Evolutionary conservation across 2,888 invertebrate species (phyloP), one percentile per base, ranked within the genome.

Genomic region (Isotomurus palustris): DNA sequence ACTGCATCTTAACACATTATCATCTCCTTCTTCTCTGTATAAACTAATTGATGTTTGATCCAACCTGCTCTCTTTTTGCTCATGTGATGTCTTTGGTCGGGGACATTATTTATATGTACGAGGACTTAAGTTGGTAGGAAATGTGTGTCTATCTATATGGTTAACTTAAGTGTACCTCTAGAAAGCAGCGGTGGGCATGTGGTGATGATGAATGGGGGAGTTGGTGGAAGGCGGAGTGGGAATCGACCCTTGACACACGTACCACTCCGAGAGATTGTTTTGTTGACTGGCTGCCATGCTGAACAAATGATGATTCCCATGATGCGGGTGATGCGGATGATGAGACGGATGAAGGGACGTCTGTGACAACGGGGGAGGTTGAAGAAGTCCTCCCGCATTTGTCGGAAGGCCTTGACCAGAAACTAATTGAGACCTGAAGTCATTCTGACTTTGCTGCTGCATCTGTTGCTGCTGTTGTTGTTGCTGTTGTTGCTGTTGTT

Each of bases 231-330:
- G 79, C 8, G 84, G 82, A 68, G 82, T 80, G 56, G 81, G 81
- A 77, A 86, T 84, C 51, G 77, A 75, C 63, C 76, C 78, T 75
- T 88, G 89, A 71, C 88, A 88, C 54, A 88, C 85, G 76, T 90
- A 88, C 82, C 90, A 85, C 68, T 90, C 89, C 72, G 82, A 81
- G 65, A 86, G 74, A 74, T 87, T 85, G n/a, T 85, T 80, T 71
- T 70, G 83, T 73, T 52, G 76, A 74, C 71, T 72, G 40, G 69
- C 70, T 28, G 69, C 67, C 70, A 60, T 68, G 58, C 58, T 70
- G 68, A 67, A 71, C 66, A 67, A 64, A 61, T 65, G 72, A 69
- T 68, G 70, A 62, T 69, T 64, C 44, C 64, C 66, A 60, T 65
- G 70, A 64, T 62, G 69, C 55, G 52, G 72, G 64, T 53, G 70